These are phyloP conservation scores for Ceyx erithaca DNA, from an alignment of 2,797 vertebrate species.

Conservation along the genomic window DNA sequence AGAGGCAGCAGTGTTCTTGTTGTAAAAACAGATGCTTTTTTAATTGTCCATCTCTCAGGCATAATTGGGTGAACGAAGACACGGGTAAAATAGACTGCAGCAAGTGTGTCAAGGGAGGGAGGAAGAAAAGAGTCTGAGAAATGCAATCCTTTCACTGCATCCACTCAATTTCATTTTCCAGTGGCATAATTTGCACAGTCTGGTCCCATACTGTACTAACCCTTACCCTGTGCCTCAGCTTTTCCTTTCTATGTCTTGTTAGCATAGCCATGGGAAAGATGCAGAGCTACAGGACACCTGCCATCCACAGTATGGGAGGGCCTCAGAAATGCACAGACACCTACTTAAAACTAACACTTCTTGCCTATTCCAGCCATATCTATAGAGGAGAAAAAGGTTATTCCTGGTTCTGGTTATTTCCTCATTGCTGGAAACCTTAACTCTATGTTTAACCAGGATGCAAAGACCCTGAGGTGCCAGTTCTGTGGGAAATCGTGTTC, in stretches of 20 bases:
- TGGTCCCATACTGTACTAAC: not conserved
- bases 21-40: conserved; percentile 44
- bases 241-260: not conserved
- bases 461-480: not conserved
- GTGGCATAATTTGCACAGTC: not conserved
- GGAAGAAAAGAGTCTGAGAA: not conserved
- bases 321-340: not conserved
- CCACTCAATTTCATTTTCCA: not conserved
- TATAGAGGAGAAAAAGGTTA: not conserved
- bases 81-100: conserved; percentile 17
- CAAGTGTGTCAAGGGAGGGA: not conserved
- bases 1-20: not conserved
- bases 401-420: not conserved
- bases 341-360: not conserved
- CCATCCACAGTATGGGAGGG: accelerated
- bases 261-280: not conserved
- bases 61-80: conserved; percentile 3
- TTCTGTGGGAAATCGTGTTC: not conserved
- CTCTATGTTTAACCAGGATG: not conserved
- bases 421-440: not conserved
- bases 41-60: conserved; percentile 53
- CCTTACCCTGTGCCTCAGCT: not conserved
- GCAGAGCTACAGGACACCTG: not conserved
- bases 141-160: not conserved
- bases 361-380: not conserved